phyloP scores from a whole-genome alignment of 2,888 invertebrate species.

The Prostheceraeus crozeri region DNA sequence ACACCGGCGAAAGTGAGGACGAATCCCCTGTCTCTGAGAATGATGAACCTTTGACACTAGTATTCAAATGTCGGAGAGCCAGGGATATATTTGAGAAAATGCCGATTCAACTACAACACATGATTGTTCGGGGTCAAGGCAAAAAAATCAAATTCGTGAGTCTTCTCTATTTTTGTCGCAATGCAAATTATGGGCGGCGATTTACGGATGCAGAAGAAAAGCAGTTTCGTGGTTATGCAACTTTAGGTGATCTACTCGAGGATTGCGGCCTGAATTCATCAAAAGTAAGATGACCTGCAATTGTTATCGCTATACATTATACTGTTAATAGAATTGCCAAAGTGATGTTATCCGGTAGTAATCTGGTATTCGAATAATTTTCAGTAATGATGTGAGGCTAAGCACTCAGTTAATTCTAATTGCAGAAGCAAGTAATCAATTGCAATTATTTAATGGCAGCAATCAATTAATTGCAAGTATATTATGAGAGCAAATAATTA shows the following conservation, averaged over 20 bases:
- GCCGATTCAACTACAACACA: slow-evolving; percentile 31
- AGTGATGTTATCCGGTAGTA: no score
- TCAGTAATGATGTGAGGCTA: no score
- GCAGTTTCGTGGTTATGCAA: slow-evolving; percentile 73
- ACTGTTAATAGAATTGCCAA: no score
- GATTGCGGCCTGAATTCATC: slow-evolving; percentile 51
- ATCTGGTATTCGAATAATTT: no score
- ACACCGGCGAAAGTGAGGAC: slow-evolving; percentile 7
- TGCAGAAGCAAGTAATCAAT: no score
- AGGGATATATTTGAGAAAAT: slow-evolving; percentile 62
- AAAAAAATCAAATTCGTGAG: slow-evolving; percentile 25
- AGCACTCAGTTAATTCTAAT: no score
- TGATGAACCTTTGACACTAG: slow-evolving; percentile 15
- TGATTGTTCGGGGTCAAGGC: neutral
- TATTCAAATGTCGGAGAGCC: slow-evolving; percentile 25
- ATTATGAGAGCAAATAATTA: no score
- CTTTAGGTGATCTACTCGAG: slow-evolving; percentile 79
- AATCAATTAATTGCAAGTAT: no score
- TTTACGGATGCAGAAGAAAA: slow-evolving; percentile 46
- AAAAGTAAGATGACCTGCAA: slow-evolving; percentile 45
- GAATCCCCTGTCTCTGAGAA: slow-evolving; percentile 14
- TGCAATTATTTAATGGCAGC: no score
- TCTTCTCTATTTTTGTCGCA: slow-evolving; percentile 2
- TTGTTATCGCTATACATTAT: neutral
- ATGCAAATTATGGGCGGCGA: slow-evolving; percentile 25